phyloP scores from a whole-genome alignment of 2,113 vertebrate species.

The Saguinus imperator region DNA sequence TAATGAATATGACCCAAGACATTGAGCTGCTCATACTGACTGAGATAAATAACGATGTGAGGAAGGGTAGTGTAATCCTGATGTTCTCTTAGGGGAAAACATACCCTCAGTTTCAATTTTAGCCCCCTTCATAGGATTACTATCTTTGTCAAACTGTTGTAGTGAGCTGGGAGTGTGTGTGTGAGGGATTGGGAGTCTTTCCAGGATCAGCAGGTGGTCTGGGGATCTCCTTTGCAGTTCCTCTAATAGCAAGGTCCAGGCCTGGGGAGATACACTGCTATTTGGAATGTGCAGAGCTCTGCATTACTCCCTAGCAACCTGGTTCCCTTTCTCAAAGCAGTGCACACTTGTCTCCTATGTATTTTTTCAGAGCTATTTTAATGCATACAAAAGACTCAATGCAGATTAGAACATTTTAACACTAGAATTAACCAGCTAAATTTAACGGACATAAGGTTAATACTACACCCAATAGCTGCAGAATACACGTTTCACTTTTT shows the following conservation, averaged over 20 bases:
- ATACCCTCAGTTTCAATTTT: background rate
- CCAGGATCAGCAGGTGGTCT: background rate
- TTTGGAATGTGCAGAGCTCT: background rate
- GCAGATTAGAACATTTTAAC: background rate
- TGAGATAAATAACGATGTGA: background rate
- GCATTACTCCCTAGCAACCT: background rate
- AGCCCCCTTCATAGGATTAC: background rate
- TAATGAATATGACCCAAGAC: background rate
- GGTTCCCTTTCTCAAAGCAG: background rate
- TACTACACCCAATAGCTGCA: background rate
- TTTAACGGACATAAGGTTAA: background rate
- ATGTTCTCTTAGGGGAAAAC: background rate
- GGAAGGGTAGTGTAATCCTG: background rate
- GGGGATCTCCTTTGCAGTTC: background rate
- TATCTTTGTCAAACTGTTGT: background rate
- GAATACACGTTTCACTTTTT: conserved; percentile 5
- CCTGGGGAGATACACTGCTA: too few species aligned
- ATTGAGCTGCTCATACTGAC: background rate
- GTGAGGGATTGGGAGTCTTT: background rate
- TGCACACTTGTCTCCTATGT: background rate
- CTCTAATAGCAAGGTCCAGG: background rate
- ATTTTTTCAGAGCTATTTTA: background rate
- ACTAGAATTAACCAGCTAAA: background rate
- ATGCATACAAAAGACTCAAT: background rate
- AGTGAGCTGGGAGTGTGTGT: background rate